Evolutionary conservation across 2,888 invertebrate genomes (phyloP).

Genomic region (Charanyca ferruginea): DNA sequence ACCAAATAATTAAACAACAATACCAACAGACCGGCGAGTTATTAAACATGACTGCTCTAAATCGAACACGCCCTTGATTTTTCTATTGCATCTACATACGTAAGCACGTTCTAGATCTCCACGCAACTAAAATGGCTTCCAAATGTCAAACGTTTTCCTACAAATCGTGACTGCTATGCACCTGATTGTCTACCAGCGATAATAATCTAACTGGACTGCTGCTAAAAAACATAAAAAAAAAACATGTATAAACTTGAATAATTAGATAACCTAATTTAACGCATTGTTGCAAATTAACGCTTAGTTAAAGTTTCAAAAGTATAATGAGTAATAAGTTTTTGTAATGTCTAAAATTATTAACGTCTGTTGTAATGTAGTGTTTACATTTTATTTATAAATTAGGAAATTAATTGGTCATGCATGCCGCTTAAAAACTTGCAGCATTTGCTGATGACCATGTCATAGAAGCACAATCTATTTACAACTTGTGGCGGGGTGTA

Average conservation of each 20-base stretch:
- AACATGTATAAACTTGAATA: slow-evolving; percentile 24
- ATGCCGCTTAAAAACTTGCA: background rate
- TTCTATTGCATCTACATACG: slow-evolving; percentile 56
- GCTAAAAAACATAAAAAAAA: slow-evolving; percentile 32
- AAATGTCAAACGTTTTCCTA: slow-evolving; percentile 70
- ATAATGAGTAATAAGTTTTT: slow-evolving; percentile 39
- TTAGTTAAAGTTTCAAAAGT: slow-evolving; percentile 38
- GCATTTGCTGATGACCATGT: background rate
- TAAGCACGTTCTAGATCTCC: slow-evolving; percentile 63
- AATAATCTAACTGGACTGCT: slow-evolving; percentile 57
- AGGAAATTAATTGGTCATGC: slow-evolving; percentile 1
- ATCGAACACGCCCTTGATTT: slow-evolving; percentile 62
- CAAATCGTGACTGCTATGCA: slow-evolving; percentile 65
- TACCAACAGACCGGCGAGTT: slow-evolving; percentile 35
- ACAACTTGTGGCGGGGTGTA: too few species aligned
- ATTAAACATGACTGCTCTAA: slow-evolving; percentile 48
- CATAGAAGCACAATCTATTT: background rate
- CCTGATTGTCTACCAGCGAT: slow-evolving; percentile 67
- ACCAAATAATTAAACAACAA: slow-evolving; percentile 46
- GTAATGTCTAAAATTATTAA: slow-evolving; percentile 39
- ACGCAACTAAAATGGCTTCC: slow-evolving; percentile 54
- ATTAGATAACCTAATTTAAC: slow-evolving; percentile 39
- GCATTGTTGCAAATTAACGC: slow-evolving; percentile 43
- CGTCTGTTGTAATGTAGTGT: slow-evolving; percentile 5
- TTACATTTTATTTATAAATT: slow-evolving; percentile 25